These are phyloP conservation scores for Drosophila kambysellisi DNA, from an alignment of 2,888 invertebrate genomes.

Conservation along the genomic window DNA sequence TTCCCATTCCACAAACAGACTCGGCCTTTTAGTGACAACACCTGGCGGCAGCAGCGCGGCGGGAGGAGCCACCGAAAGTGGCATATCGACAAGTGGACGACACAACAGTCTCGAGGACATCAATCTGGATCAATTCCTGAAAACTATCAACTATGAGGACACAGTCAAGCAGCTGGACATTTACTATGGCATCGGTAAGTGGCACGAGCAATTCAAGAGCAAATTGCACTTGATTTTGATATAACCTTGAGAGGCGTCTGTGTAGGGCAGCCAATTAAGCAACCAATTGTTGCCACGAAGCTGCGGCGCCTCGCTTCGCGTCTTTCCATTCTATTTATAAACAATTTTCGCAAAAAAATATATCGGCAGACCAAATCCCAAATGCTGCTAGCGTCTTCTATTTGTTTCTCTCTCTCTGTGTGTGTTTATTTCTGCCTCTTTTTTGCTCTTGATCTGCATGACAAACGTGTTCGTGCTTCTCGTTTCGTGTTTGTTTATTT, in stretches of 20 bases:
- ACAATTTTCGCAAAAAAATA: slow-evolving; percentile 35
- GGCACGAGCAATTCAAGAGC: not conserved
- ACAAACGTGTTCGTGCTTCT: slow-evolving; percentile 43
- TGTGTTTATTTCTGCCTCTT: not conserved
- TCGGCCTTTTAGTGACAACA: slow-evolving; percentile 73
- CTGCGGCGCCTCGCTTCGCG: slow-evolving; percentile 15
- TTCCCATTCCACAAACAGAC: slow-evolving; percentile 43
- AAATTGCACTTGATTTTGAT: slow-evolving; percentile 46
- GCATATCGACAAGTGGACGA: slow-evolving; percentile 72
- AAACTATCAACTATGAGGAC: slow-evolving; percentile 94
- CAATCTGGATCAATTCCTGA: slow-evolving; percentile 91
- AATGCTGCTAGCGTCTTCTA: slow-evolving; percentile 10
- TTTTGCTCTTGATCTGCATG: slow-evolving; percentile 7
- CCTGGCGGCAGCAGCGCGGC: slow-evolving; percentile 68
- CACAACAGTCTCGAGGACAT: slow-evolving; percentile 91
- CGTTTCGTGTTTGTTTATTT: slow-evolving; percentile 70
- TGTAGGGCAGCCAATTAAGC: slow-evolving; percentile 69
- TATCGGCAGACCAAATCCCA: slow-evolving; percentile 34
- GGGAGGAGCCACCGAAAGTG: slow-evolving; percentile 57
- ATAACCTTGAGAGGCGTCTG: slow-evolving; percentile 65
- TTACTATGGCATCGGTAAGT: slow-evolving; percentile 96
- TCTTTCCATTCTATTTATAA: slow-evolving; percentile 62
- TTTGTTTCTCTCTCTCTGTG: slow-evolving; percentile 12
- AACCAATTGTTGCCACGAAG: slow-evolving; percentile 58
- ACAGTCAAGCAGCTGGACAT: slow-evolving; percentile 95